Evolutionary conservation across 2,797 vertebrate species (phyloP), one percentile per base, ranked within the genome.

Genomic region (Taenioides sp.): DNA sequence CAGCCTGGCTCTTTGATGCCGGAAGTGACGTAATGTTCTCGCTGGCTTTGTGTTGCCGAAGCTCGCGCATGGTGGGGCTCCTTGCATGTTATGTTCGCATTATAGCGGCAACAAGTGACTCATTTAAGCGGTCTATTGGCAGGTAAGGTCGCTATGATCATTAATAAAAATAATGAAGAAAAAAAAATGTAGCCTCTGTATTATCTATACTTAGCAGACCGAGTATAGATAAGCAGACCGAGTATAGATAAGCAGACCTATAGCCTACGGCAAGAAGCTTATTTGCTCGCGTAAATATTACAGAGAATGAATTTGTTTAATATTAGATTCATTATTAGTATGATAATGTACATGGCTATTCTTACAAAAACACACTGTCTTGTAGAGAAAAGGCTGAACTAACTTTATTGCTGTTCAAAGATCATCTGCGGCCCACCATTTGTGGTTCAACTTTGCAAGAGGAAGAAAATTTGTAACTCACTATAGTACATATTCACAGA

Each of bases 131-230:
- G 1, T 16, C 12, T 7, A 18, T 27, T 61, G 0, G 25, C 2
- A 85, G 85, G 83, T 87, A 66, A 47, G 11, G 3, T 16, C 2
- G 3, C 43, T 47, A 47, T 16, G 4, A 14, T 47, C 4, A 47
- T 47, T 12, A 43, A 12, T 14, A 14, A 43, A 16, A 31, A n/a
- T n/a, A 4, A 47, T 43, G 40, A 43, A 52, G 20, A n/a, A 2
- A 27, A 2, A 27, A 54, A n/a, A 14, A 22, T 10, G 11, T 23
- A 57, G 10, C 17, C 50, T 11, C 4, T 57, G 22, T 11, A 23
- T 23, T 14, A 22, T 28, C 16, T 28, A 7, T 28, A 7, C 58
- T 1, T 61, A 2, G 58, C 1, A 34, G 18, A 9, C 18, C n/a
- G 27, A 34, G 4, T n/a, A n/a, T n/a, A n/a, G n/a, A n/a, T n/a